These are phyloP conservation scores for Cyrtorhinus lividipennis DNA, from an alignment of 1,140 invertebrate species.

Conservation along the genomic window DNA sequence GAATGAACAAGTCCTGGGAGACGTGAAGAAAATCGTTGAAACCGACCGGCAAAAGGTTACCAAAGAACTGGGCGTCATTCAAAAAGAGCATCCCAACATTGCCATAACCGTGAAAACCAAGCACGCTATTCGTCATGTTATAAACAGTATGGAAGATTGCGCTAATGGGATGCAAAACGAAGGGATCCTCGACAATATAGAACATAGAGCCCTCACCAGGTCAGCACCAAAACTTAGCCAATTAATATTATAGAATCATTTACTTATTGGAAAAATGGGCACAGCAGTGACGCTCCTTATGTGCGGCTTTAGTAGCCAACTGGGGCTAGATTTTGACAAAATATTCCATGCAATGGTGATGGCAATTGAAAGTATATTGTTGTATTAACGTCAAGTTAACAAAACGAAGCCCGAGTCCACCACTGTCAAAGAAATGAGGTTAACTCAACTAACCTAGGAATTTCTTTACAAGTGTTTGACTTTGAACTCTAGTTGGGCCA, in stretches of 20 bases:
- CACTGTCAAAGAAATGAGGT: no score
- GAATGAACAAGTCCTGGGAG: not conserved
- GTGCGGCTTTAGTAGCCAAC: no score
- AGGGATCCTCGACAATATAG: conserved; percentile 10
- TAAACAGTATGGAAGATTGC: conserved; percentile 10
- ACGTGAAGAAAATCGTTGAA: not conserved
- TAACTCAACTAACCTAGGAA: no score
- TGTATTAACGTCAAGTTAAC: no score
- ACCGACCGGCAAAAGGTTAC: not conserved
- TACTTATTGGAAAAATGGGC: conserved; percentile 1
- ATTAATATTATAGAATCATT: no score
- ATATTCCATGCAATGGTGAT: no score
- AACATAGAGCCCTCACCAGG: not conserved
- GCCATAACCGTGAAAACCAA: conserved; percentile 9
- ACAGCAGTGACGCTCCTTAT: no score
- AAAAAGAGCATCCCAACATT: not conserved
- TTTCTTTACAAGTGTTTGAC: no score
- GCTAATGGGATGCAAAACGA: conserved; percentile 6
- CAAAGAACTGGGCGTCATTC: not conserved
- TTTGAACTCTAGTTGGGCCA: no score
- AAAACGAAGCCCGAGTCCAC: no score
- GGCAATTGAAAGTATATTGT: no score
- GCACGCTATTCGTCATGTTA: conserved; percentile 12
- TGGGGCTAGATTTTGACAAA: no score
- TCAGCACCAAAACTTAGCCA: not conserved